Base-by-base conservation (phyloP, 2,888 invertebrate genomes). In the Brachyptera putata region DNA sequence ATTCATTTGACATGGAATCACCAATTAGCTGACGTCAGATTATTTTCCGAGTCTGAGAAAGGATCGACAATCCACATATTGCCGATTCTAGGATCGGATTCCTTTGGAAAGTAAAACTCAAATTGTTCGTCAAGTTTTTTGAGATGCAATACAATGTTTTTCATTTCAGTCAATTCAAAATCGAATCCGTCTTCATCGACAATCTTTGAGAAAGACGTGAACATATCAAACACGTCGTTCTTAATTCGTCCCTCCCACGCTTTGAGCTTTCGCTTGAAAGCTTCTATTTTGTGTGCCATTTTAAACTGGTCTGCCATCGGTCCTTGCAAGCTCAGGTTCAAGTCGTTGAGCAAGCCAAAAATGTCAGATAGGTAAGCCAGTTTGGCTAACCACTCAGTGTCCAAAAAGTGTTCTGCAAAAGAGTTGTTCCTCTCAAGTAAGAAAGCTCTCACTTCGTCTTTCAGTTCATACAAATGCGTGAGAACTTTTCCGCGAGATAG, bases 401-500 rank as follows among this genome's bases (percentile, higher is more conserved):
- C 13, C 34, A 34, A 34, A 34, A 34, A 34, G 2, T 34, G 34
- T 34, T 46, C 46, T 24, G 46, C 24, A 3, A 24, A 24, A 13
- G 22, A 9, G 22, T 46, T 22, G 24, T 48, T 58, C 53, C 39
- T 64, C 30, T 61, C 60, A 30, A 56, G 49, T 57, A 62, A 53
- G 60, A 58, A 63, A 24, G 34, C 36, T 22, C 56, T 50, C 36
- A 63, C 18, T 41, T 63, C 61, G 30, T 62, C 48, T 30, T 61
- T 21, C 13, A 63, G 57, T 49, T 63, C 36, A 43, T 46, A 62
- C 48, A 63, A 37, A 16, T 56, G 48, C 21, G 56, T 43, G 24
- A 61, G 36, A 41, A 61, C 55, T 53, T 61, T 63, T 21, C 53
- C 61, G 50, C 59, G 58, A n/a, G 58, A 62, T 26, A 62, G 36